Conservation (phyloP, 2,113 vertebrate genomes). For the Muntiacus muntjak region DNA sequence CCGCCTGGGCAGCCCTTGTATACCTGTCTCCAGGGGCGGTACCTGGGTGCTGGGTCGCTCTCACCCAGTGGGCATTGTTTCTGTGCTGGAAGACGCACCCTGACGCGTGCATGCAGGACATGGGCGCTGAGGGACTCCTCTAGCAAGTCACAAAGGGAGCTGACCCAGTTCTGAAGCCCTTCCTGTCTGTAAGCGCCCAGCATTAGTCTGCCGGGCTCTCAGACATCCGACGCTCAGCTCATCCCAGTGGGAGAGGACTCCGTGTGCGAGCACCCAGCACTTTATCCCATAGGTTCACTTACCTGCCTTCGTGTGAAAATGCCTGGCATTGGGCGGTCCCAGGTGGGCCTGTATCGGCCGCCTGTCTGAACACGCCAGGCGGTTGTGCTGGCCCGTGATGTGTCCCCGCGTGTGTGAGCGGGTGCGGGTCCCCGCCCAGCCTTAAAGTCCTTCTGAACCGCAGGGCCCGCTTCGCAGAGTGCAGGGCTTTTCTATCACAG, state of each 20-base stretch:
- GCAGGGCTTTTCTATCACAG: neutral
- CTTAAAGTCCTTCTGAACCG: neutral
- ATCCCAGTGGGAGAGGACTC: neutral
- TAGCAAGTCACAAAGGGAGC: neutral
- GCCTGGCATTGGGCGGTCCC: neutral
- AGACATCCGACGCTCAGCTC: neutral
- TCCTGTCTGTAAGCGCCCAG: neutral
- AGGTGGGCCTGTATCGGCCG: fast-evolving
- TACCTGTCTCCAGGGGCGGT: neutral
- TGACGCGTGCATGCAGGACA: neutral
- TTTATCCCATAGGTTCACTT: neutral
- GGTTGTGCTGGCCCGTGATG: neutral
- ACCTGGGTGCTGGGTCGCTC: neutral
- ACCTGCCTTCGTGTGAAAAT: neutral
- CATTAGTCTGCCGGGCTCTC: neutral
- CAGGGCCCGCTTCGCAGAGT: fast-evolving
- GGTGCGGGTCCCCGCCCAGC: neutral
- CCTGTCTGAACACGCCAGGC: too few species aligned
- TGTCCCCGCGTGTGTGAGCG: fast-evolving
- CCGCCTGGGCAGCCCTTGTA: neutral
- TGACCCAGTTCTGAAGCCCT: neutral
- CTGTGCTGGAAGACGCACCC: neutral
- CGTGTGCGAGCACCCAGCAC: neutral
- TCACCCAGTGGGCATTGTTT: neutral
- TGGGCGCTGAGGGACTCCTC: neutral